Evolutionary conservation across 2,113 vertebrate genomes (phyloP).

Genomic region (Anseranas semipalmata): DNA sequence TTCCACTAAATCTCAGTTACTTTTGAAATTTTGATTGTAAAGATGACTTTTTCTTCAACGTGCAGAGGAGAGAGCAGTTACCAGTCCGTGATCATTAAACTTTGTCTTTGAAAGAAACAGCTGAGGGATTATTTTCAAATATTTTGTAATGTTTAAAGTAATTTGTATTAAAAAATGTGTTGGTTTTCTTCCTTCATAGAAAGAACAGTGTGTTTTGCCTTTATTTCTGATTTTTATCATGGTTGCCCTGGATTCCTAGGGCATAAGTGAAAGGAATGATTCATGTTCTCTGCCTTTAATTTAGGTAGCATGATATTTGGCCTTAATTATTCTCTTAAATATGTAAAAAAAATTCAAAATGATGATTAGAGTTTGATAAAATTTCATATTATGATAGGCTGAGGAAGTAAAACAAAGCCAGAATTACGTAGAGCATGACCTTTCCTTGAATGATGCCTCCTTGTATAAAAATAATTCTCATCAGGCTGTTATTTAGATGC

Average conservation of each 20-base stretch:
- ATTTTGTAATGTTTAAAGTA: background rate
- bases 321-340: slow-evolving; percentile 39
- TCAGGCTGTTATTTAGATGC: slow-evolving; percentile 23
- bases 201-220: slow-evolving; percentile 42
- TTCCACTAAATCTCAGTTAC: background rate
- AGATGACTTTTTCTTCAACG: background rate
- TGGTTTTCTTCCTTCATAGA: background rate
- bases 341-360: background rate
- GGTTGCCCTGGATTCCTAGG: slow-evolving; percentile 64
- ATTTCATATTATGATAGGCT: background rate
- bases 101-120: background rate
- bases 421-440: slow-evolving; percentile 7
- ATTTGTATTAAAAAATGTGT: background rate
- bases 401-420: slow-evolving; percentile 28
- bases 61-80: background rate
- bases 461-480: slow-evolving; percentile 44
- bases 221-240: slow-evolving; percentile 48
- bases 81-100: background rate
- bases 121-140: background rate
- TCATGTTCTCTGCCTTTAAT: slow-evolving; percentile 65
- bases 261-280: slow-evolving; percentile 59
- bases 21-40: background rate
- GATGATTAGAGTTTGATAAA: background rate
- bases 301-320: slow-evolving; percentile 66
- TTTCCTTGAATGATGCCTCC: slow-evolving; percentile 25